phyloP scores from a whole-genome alignment of 1,140 invertebrate species.

The Aphelenchoides besseyi region DNA sequence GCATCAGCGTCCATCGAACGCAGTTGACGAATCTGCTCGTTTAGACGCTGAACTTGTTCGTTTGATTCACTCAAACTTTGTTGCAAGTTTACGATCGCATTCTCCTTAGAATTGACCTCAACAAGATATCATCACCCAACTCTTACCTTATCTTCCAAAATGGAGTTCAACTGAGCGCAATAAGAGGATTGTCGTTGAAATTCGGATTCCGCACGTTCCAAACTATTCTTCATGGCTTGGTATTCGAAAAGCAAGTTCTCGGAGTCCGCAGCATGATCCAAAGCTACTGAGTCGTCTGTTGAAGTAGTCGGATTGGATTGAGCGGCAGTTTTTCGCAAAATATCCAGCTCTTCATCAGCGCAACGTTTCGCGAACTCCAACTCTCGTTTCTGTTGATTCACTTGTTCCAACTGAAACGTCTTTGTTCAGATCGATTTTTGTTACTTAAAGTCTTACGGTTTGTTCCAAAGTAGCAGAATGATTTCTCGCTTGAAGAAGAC shows the following conservation, averaged over 20 bases:
- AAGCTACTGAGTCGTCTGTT: too few species aligned
- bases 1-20: constrained; percentile 24
- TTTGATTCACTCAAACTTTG: constrained; percentile 28
- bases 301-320: not conserved
- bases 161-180: constrained; percentile 22
- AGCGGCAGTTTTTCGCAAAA: not conserved
- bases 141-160: constrained; percentile 36
- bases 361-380: constrained; percentile 15
- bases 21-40: constrained; percentile 2
- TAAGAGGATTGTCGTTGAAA: constrained; percentile 16
- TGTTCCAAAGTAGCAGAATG: not conserved
- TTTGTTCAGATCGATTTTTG: not conserved
- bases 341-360: constrained; percentile 37
- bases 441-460: not conserved
- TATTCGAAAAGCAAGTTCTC: constrained; percentile 26
- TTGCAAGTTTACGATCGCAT: constrained; percentile 25
- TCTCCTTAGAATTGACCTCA: constrained; percentile 30
- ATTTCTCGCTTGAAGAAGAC: not conserved
- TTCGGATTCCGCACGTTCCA: constrained; percentile 20
- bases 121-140: too few species aligned
- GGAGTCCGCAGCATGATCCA: constrained; percentile 5
- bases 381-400: not conserved
- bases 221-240: constrained; percentile 33
- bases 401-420: not conserved
- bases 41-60: constrained; percentile 24